Percentiles rank a stretch among this genome's conserved stretches.
Conservation (phyloP, 2,797 vertebrate species). For the Peromyscus eremicus region DNA sequence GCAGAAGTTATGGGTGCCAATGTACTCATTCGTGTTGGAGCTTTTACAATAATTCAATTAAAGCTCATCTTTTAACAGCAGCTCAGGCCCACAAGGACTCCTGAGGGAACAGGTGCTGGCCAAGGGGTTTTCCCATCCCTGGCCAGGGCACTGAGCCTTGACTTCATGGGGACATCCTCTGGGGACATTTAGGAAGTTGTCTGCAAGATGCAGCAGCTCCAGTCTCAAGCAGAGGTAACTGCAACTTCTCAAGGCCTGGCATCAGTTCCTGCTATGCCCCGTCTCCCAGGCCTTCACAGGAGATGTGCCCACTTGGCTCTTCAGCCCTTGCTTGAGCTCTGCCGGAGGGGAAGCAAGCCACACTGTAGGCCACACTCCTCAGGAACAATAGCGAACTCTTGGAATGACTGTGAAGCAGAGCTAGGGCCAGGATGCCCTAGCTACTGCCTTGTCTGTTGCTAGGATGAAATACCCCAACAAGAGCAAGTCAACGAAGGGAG, state of each 20-base stretch:
- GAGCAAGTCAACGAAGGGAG: neutral
- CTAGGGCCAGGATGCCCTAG: neutral
- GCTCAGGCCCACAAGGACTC: constrained; percentile 45
- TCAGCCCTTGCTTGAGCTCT: neutral
- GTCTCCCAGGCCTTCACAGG: neutral
- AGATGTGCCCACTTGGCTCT: neutral
- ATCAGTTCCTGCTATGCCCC: neutral
- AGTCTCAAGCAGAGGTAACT: neutral
- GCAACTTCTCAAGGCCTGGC: no score
- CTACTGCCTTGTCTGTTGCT: neutral
- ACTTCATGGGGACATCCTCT: neutral
- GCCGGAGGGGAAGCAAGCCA: neutral
- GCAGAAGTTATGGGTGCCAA: constrained; percentile 70
- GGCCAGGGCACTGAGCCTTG: neutral
- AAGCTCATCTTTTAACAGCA: constrained; percentile 71
- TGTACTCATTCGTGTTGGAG: constrained; percentile 72
- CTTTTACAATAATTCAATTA: constrained; percentile 76
- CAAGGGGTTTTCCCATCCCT: constrained; percentile 23
- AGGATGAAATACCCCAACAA: neutral
- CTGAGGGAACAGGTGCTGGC: neutral
- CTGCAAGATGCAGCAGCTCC: neutral
- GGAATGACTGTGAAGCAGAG: neutral
- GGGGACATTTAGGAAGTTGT: neutral
- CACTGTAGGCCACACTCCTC: neutral
- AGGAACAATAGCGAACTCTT: neutral